A percentile compares a stretch with the other conserved stretches of the same genome.
These are phyloP conservation scores for Thelaira solivaga DNA, from an alignment of 2,888 invertebrate genomes.

Conservation along the genomic window DNA sequence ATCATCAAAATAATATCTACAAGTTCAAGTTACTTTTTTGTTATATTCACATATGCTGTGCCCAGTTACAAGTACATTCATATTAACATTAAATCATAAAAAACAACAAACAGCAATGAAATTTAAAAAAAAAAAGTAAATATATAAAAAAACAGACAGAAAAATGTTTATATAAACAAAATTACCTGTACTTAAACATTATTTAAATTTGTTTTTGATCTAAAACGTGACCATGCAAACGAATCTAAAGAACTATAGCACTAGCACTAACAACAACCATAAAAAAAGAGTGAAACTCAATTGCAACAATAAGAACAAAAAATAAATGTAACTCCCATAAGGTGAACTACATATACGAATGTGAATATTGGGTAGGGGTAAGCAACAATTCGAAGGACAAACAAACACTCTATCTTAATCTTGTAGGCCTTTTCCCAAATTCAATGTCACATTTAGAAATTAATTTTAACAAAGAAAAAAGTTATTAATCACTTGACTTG, in stretches of 20 bases:
- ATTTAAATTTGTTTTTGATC: constrained; percentile 63
- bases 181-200: constrained; percentile 54
- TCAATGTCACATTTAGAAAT: too few relatives aligned
- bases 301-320: constrained; percentile 36
- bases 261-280: neutral
- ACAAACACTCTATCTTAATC: neutral
- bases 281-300: constrained; percentile 30
- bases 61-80: constrained; percentile 20
- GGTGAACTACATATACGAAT: constrained; percentile 54
- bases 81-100: constrained; percentile 60
- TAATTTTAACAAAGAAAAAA: too few relatives aligned
- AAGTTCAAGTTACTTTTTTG: neutral
- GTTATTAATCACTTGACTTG: too few relatives aligned
- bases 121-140: too few relatives aligned
- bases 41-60: constrained; percentile 47
- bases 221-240: constrained; percentile 63
- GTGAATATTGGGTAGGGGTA: constrained; percentile 19
- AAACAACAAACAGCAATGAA: constrained; percentile 5
- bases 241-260: constrained; percentile 22
- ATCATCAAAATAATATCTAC: constrained; percentile 45
- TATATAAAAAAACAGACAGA: neutral
- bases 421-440: too few relatives aligned
- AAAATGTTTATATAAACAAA: constrained; percentile 46
- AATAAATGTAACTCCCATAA: constrained; percentile 35
- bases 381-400: neutral